A percentile compares a stretch with the other conserved stretches of the same genome.
Evolutionary conservation across 2,113 vertebrate species (phyloP).

Genomic region (Podarcis cretensis): DNA sequence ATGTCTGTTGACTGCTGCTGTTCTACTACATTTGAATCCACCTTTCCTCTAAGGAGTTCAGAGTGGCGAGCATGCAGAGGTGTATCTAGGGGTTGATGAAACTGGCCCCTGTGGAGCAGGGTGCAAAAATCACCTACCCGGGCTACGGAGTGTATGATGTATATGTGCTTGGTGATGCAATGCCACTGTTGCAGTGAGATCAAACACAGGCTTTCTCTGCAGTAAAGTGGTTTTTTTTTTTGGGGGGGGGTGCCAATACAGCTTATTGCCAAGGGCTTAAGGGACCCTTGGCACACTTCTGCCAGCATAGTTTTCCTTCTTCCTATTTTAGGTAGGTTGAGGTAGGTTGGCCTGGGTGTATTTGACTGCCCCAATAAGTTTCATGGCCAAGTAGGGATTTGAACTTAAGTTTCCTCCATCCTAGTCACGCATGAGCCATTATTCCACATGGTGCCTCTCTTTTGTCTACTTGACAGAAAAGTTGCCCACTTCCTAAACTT

Average conservation of each 20-base stretch:
- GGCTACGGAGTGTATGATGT: no score
- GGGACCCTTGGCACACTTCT: no score
- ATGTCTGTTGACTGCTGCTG: background rate
- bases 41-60: background rate
- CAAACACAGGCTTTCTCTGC: no score
- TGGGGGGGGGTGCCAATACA: no score
- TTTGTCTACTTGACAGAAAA: background rate
- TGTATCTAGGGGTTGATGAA: no score
- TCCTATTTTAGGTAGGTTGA: background rate
- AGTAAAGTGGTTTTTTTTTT: no score
- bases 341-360: background rate
- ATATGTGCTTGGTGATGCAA: no score
- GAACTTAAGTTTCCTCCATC: no score
- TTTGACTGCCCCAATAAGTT: background rate
- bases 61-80: background rate
- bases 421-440: background rate
- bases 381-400: background rate
- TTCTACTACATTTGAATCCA: background rate
- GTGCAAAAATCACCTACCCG: no score
- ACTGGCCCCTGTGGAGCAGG: no score
- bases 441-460: background rate
- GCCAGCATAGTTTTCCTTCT: background rate
- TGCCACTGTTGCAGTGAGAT: no score
- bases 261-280: no score
- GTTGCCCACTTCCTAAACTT: background rate